These are phyloP conservation scores for Podargus strigoides DNA, from an alignment of 2,797 vertebrate genomes.

Conservation along the genomic window DNA sequence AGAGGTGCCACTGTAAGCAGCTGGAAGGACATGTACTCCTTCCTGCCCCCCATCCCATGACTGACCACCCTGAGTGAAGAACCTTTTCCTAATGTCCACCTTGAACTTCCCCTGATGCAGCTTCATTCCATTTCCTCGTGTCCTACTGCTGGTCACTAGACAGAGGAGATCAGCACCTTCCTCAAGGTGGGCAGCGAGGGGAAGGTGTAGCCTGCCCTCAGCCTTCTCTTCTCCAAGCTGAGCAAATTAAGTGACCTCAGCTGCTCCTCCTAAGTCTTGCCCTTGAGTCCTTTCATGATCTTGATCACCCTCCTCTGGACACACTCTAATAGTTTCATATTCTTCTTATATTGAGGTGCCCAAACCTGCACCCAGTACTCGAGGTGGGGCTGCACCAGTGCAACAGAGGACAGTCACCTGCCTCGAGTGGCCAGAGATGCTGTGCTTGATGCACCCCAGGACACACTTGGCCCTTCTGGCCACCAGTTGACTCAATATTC, in stretches of 20 bases:
- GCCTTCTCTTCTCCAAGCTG: neutral
- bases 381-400: neutral
- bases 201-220: neutral
- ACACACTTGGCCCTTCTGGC: fast-evolving
- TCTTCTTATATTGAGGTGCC: neutral
- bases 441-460: neutral
- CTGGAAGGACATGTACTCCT: neutral
- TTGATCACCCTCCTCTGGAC: neutral
- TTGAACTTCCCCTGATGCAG: neutral
- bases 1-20: neutral
- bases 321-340: neutral
- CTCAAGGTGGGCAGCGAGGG: too few relatives aligned
- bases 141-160: neutral
- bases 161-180: neutral
- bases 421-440: neutral
- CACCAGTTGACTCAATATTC: neutral
- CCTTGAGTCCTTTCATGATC: neutral
- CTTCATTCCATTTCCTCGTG: fast-evolving
- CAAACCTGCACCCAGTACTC: neutral
- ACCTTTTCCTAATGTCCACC: neutral
- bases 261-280: neutral
- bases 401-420: neutral
- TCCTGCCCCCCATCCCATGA: neutral
- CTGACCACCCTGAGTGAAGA: neutral
- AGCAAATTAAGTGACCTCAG: neutral